Conservation (phyloP, 2,797 vertebrate species). For the Odontamblyopus lacepedii region DNA sequence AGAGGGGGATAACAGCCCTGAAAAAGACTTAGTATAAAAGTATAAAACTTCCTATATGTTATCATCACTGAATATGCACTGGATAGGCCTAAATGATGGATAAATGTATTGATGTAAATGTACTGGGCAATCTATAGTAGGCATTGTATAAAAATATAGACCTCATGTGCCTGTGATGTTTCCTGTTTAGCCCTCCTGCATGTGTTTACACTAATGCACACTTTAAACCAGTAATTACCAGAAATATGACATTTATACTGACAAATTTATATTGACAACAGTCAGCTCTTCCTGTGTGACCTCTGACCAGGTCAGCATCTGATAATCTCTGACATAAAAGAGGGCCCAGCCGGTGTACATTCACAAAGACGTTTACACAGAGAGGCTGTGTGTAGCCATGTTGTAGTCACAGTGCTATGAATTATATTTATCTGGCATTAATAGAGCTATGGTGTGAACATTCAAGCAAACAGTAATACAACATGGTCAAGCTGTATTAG, state of each 20-base stretch:
- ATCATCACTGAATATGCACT: background rate
- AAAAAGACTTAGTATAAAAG: background rate
- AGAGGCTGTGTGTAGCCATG: background rate
- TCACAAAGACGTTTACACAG: background rate
- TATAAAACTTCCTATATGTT: background rate
- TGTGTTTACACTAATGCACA: background rate
- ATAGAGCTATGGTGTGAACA: background rate
- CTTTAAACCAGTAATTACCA: background rate
- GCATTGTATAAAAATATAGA: background rate
- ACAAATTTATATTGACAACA: background rate
- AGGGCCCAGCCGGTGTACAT: background rate
- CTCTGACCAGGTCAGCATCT: conserved; percentile 34
- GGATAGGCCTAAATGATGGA: background rate
- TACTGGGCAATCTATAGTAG: background rate
- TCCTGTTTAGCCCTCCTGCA: background rate
- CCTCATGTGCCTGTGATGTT: background rate
- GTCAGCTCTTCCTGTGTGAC: conserved; percentile 45
- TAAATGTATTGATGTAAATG: background rate
- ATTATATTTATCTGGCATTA: too few species aligned
- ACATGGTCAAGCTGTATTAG: background rate
- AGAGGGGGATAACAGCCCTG: background rate
- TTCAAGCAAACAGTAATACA: too few species aligned
- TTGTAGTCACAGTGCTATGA: too few species aligned
- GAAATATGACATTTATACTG: background rate
- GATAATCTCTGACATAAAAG: conserved; percentile 44